A percentile compares a stretch with the other conserved stretches of the same genome.
These are phyloP conservation scores for Hydroisotoma schaefferi DNA, from an alignment of 2,888 invertebrate genomes.

Conservation along the genomic window DNA sequence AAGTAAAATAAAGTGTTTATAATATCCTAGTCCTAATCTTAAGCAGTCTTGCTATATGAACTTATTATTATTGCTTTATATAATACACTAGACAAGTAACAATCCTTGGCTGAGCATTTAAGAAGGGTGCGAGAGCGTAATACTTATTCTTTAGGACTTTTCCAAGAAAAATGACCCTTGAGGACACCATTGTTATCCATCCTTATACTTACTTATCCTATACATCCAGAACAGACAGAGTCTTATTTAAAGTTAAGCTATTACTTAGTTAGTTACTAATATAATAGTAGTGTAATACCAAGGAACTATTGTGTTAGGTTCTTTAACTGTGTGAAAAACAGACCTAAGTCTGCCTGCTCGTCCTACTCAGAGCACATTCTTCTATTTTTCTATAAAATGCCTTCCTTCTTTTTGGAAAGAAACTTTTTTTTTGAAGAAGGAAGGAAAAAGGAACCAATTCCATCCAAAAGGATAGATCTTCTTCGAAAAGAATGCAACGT, in stretches of 20 bases:
- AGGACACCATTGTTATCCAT: slow-evolving; percentile 20
- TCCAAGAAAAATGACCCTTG: slow-evolving; percentile 40
- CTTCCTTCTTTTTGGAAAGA: neutral
- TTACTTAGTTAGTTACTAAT: too few species aligned
- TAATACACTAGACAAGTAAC: neutral
- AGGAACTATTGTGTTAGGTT: slow-evolving; percentile 4
- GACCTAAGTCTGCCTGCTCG: neutral
- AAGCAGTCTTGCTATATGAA: too few species aligned
- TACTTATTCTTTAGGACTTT: slow-evolving; percentile 27
- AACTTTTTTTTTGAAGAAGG: neutral
- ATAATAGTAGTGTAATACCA: too few species aligned
- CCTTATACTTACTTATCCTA: neutral
- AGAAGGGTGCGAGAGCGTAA: slow-evolving; percentile 34
- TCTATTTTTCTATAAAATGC: neutral
- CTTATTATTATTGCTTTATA: too few species aligned
- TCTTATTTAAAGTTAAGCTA: too few species aligned
- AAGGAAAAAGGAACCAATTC: neutral
- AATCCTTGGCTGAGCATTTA: slow-evolving; percentile 14
- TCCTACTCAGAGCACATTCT: neutral
- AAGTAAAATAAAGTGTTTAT: too few species aligned
- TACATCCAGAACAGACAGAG: neutral
- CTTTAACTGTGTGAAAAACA: slow-evolving; percentile 1
- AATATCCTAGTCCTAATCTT: too few species aligned
- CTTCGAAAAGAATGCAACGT: neutral
- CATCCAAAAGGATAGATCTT: neutral